These are phyloP conservation scores for Orthosia gracilis DNA, from an alignment of 2,888 invertebrate species.

Conservation along the genomic window DNA sequence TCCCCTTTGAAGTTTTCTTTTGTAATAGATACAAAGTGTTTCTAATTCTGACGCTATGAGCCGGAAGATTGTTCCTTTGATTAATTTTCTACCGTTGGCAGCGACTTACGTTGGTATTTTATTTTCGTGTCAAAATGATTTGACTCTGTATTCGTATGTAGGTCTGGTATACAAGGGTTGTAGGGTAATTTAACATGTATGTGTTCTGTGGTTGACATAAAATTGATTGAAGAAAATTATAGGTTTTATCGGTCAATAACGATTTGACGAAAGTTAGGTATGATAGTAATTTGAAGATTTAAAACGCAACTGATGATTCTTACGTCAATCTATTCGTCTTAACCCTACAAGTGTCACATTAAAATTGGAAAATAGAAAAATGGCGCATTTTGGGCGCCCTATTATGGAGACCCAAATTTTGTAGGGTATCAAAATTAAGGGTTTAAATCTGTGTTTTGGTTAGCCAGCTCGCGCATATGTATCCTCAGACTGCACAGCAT, in stretches of 20 bases:
- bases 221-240: constrained; percentile 11
- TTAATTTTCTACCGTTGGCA: constrained; percentile 73
- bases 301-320: neutral
- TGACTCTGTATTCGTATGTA: constrained; percentile 12
- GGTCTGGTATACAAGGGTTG: neutral
- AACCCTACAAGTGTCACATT: no score
- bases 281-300: constrained; percentile 26
- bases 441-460: no score
- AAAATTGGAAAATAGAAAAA: no score
- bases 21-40: constrained; percentile 77
- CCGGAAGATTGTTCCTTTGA: constrained; percentile 80
- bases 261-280: neutral
- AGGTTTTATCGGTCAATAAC: constrained; percentile 3
- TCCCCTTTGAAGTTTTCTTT: constrained; percentile 76
- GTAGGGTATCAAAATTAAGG: no score
- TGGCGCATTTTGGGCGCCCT: no score
- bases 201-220: neutral
- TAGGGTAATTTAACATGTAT: neutral
- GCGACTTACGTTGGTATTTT: constrained; percentile 53
- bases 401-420: no score
- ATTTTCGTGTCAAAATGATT: constrained; percentile 56
- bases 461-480: no score
- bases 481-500: no score
- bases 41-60: constrained; percentile 75
- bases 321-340: no score